Evolutionary conservation across 2,888 invertebrate species (phyloP).

Genomic region (Drosophila melanocephala): DNA sequence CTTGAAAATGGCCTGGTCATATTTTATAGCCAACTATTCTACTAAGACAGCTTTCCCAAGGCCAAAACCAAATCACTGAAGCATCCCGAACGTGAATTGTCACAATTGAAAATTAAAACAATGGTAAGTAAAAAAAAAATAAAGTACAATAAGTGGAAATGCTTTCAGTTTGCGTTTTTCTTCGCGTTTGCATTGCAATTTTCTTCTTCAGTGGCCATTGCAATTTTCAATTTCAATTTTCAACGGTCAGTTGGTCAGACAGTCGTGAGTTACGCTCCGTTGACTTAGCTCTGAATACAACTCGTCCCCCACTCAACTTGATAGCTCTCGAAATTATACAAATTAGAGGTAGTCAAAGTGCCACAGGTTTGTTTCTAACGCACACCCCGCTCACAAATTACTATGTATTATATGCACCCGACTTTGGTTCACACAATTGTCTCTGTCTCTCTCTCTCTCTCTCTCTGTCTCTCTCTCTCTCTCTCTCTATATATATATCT

Average conservation of each 20-base stretch:
- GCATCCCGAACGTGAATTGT: slow-evolving; percentile 67
- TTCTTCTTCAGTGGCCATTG: slow-evolving; percentile 81
- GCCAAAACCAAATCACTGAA: slow-evolving; percentile 56
- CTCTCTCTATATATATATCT: background rate
- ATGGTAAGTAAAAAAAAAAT: slow-evolving; percentile 41
- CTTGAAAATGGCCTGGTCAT: slow-evolving; percentile 61
- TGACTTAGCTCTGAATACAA: slow-evolving; percentile 26
- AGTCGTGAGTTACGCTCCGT: slow-evolving; percentile 64
- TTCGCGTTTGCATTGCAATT: slow-evolving; percentile 68
- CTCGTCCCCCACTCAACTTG: slow-evolving; percentile 40
- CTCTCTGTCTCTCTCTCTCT: background rate
- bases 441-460: background rate
- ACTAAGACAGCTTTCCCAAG: slow-evolving; percentile 70
- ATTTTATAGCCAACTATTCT: slow-evolving; percentile 67
- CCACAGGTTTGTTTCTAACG: slow-evolving; percentile 62
- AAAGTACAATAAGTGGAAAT: slow-evolving; percentile 45
- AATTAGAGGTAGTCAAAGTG: slow-evolving; percentile 69
- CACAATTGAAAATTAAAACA: slow-evolving; percentile 76
- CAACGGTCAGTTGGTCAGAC: slow-evolving; percentile 80
- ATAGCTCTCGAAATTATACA: slow-evolving; percentile 67
- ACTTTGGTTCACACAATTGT: slow-evolving; percentile 57
- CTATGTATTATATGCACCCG: background rate
- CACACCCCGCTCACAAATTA: slow-evolving; percentile 54
- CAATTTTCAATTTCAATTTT: slow-evolving; percentile 83
- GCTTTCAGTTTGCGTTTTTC: slow-evolving; percentile 67